phyloP scores from a whole-genome alignment of 2,888 invertebrate species.

The Aphodius sticticus region DNA sequence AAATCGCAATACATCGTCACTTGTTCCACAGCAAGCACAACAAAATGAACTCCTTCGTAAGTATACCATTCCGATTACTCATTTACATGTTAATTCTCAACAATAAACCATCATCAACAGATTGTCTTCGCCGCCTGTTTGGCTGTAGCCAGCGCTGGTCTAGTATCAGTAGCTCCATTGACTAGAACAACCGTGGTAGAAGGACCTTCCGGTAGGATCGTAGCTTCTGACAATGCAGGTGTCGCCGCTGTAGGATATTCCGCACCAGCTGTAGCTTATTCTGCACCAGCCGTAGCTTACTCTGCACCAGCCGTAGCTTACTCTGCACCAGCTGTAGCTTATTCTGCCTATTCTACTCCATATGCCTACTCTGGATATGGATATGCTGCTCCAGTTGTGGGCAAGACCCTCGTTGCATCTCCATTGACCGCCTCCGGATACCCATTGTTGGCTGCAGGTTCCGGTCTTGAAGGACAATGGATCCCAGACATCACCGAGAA shows the following conservation, averaged over 20 bases:
- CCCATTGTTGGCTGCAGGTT: conserved; percentile 44
- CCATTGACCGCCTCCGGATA: conserved; percentile 41
- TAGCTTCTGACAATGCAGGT: conserved; percentile 31
- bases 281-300: conserved; percentile 16
- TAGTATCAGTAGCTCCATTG: conserved; percentile 34
- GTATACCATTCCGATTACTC: not conserved
- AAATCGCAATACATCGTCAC: conserved; percentile 28
- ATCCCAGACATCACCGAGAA: conserved; percentile 47
- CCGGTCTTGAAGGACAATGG: conserved; percentile 48
- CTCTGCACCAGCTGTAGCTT: conserved; percentile 21
- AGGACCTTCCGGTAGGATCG: conserved; percentile 40
- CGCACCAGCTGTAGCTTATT: conserved; percentile 32
- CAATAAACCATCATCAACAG: not conserved
- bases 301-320: conserved; percentile 30
- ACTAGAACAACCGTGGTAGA: conserved; percentile 36
- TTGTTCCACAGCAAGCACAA: conserved; percentile 28
- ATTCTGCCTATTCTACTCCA: conserved; percentile 17
- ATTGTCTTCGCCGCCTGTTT: conserved; percentile 32
- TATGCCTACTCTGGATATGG: conserved; percentile 26
- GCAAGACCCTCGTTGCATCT: conserved; percentile 35
- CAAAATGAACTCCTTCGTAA: conserved; percentile 36
- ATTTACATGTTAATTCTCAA: no score
- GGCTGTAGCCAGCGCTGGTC: conserved; percentile 36
- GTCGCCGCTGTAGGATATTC: conserved; percentile 33
- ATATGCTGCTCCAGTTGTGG: conserved; percentile 7